These are phyloP conservation scores for Oenanthe oenanthe DNA, from an alignment of 2,113 vertebrate genomes.

Conservation along the genomic window DNA sequence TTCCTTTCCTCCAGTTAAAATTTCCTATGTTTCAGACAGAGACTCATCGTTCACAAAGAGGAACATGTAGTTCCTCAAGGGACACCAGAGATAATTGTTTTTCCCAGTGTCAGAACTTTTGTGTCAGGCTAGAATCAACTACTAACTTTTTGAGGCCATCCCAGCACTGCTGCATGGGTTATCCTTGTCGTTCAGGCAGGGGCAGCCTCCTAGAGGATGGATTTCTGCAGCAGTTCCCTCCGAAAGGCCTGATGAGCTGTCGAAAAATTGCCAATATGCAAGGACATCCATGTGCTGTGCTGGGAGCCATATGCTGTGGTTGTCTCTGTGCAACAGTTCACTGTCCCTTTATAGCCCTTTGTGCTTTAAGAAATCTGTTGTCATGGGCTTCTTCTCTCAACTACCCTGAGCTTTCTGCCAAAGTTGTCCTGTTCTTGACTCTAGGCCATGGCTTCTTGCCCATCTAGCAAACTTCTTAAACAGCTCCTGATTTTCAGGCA, in stretches of 20 bases:
- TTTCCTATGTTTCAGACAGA: not conserved
- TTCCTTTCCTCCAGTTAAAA: not conserved
- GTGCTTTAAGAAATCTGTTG: not conserved
- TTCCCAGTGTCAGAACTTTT: not conserved
- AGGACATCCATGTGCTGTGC: not conserved
- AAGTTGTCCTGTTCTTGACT: not conserved
- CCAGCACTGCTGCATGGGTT: not conserved
- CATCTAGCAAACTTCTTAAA: slow-evolving; percentile 17
- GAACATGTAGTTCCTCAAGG: not conserved
- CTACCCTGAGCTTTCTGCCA: not conserved
- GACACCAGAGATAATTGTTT: not conserved
- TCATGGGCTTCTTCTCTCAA: not conserved
- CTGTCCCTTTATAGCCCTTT: not conserved
- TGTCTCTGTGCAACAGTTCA: not conserved
- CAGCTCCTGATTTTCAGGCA: not conserved
- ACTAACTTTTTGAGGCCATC: not conserved
- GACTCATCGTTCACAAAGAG: accelerated
- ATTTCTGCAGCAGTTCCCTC: not conserved
- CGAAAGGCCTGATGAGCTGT: not conserved
- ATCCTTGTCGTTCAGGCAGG: not conserved
- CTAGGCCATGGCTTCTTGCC: not conserved
- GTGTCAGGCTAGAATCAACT: not conserved
- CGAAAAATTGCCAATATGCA: slow-evolving; percentile 16
- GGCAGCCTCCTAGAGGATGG: not conserved
- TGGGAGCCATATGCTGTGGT: slow-evolving; percentile 27